Percentiles rank a stretch among this genome's conserved stretches.
Conservation (phyloP, 2,113 vertebrate species). For the Mustela lutreola region DNA sequence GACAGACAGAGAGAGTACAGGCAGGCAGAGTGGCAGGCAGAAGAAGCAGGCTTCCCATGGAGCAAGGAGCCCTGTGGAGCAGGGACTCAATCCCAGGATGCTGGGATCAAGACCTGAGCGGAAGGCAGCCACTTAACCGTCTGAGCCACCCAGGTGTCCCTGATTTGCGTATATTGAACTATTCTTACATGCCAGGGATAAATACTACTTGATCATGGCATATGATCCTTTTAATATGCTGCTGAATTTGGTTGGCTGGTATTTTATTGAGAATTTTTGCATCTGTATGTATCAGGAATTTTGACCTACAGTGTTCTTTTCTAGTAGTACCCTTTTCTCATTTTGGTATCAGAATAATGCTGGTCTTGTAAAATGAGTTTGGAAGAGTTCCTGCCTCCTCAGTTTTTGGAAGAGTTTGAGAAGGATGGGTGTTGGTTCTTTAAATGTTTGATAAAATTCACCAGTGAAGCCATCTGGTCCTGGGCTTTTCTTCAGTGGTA, state of each 20-base stretch:
- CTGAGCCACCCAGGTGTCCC: too few relatives aligned
- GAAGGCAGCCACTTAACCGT: too few relatives aligned
- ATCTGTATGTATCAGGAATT: not conserved
- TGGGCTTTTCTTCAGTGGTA: not conserved
- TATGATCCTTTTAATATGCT: not conserved
- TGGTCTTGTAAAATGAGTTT: not conserved
- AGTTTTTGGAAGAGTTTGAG: not conserved
- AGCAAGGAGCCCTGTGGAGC: too few relatives aligned
- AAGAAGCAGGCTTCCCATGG: too few relatives aligned
- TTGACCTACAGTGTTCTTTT: not conserved
- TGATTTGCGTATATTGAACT: not conserved
- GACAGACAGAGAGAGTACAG: too few relatives aligned
- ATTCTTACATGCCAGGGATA: not conserved
- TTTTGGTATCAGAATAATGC: not conserved
- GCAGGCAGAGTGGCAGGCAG: too few relatives aligned
- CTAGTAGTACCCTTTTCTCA: not conserved
- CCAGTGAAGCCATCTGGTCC: not conserved
- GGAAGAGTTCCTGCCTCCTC: not conserved
- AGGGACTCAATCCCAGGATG: too few relatives aligned
- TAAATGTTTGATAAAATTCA: not conserved
- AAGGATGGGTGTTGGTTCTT: not conserved
- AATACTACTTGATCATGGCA: not conserved
- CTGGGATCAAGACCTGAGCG: too few relatives aligned
- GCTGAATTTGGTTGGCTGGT: not conserved
- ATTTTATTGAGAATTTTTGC: not conserved